Evolutionary conservation across 2,797 vertebrate genomes (phyloP), one percentile per base, ranked within the genome.

Genomic region (Sphenopsis melanotis): DNA sequence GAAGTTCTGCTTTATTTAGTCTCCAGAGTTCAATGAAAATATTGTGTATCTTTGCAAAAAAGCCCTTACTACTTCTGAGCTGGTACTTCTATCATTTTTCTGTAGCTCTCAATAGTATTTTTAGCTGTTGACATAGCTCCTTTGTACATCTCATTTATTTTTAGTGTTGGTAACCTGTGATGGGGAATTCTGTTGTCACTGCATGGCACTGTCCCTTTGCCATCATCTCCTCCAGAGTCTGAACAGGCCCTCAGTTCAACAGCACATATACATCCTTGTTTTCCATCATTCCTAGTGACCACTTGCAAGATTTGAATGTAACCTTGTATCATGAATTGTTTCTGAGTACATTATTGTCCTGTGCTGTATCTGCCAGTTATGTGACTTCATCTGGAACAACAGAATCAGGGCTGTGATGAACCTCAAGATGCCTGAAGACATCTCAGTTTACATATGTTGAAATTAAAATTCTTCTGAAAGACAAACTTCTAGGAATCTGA

Each of bases 121-220:
- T 78, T 75, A 70, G 14, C 21, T 71, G 23, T 57, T 57, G 44
- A 46, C 19, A 18, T 14, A 46, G 27, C 21, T 71, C 4, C 39
- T 75, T 68, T 39, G 26, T 77, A 17, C 5, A 18, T 65, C 69
- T 89, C 4, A 39, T 50, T 34, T 77, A 21, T 50, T 84, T 77
- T 81, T 27, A 66, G 3, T 44, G 27, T 46, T 68, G 39, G 21
- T 8, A 60, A 12, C 8, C 15, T 71, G 15, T 76, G 55, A 30
- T 47, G 29, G 13, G 11, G 26, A 83, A 1, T 56, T 68, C 34
- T 39, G 3, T 41, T 81, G 34, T 21, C 20, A 24, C 20, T 30
- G 10, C 0, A 0, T 32, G 56, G 10, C 0, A 0, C 34, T 60
- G 11, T 66, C 22, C 52, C 24, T 26, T 56, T 70, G 27, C 52